These are phyloP conservation scores for Amphilophus citrinellus DNA, from an alignment of 2,113 vertebrate genomes.

Conservation along the genomic window DNA sequence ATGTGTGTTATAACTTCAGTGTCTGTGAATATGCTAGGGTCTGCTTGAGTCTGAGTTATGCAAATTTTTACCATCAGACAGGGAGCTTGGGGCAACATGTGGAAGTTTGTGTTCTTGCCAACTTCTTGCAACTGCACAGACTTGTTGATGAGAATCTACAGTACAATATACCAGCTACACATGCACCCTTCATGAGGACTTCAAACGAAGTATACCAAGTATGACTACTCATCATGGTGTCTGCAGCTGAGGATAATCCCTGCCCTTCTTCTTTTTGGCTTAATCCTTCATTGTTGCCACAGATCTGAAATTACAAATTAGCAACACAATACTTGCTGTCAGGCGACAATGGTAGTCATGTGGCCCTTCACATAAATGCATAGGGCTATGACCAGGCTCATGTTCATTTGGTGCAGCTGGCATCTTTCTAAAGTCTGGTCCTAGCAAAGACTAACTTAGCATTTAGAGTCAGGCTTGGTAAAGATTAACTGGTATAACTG, in stretches of 20 bases:
- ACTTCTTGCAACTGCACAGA: neutral
- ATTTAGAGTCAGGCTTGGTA: rapidly evolving
- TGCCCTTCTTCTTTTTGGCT: neutral
- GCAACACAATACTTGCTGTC: neutral
- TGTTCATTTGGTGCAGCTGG: neutral
- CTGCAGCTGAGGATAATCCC: neutral
- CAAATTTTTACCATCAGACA: no score
- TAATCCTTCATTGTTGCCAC: neutral
- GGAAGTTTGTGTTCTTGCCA: neutral
- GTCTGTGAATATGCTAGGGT: no score
- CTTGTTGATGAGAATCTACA: neutral
- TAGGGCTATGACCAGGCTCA: no score
- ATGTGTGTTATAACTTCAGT: no score
- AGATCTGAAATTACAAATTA: neutral
- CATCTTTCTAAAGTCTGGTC: neutral
- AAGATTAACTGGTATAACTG: neutral
- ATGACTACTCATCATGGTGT: no score
- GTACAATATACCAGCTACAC: neutral
- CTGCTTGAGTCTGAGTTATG: no score
- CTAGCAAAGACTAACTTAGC: neutral
- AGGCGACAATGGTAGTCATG: neutral
- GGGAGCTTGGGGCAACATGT: no score
- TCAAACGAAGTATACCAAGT: neutral
- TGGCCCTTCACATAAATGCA: neutral
- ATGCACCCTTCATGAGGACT: neutral